phyloP scores from a whole-genome alignment of 2,113 vertebrate genomes.

The Scatophagus argus region DNA sequence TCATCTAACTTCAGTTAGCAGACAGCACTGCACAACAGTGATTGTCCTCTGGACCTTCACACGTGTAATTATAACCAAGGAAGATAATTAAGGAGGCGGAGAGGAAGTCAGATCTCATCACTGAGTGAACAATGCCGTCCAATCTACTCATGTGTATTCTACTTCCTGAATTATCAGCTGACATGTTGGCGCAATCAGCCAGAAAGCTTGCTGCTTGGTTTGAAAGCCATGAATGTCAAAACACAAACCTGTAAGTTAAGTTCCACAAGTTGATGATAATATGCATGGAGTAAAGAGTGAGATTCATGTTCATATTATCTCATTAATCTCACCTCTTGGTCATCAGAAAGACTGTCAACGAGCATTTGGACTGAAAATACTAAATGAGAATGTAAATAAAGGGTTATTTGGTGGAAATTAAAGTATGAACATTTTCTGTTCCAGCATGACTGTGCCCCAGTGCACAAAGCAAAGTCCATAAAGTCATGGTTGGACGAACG shows the following conservation, averaged over 20 bases:
- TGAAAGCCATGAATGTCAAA: conserved; percentile 71
- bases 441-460: no score
- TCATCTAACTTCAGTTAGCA: conserved; percentile 57
- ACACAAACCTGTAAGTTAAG: conserved; percentile 66
- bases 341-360: conserved; percentile 14
- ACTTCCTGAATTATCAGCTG: conserved; percentile 74
- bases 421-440: neutral
- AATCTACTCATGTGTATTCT: conserved; percentile 74
- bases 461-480: no score
- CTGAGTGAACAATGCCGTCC: conserved; percentile 77
- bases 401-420: neutral
- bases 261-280: conserved; percentile 54
- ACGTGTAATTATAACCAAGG: conserved; percentile 79
- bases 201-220: conserved; percentile 29
- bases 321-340: conserved; percentile 12
- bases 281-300: conserved; percentile 14
- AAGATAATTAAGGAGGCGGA: conserved; percentile 81
- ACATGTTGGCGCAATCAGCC: conserved; percentile 77
- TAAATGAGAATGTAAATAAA: neutral
- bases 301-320: conserved; percentile 34
- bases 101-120: conserved; percentile 77
- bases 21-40: conserved; percentile 67
- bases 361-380: neutral
- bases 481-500: no score
- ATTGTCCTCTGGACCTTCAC: conserved; percentile 78